A percentile compares a stretch with the other conserved stretches of the same genome.
Evolutionary conservation across 2,113 vertebrate genomes (phyloP).

Genomic region (Salvelinus fontinalis): DNA sequence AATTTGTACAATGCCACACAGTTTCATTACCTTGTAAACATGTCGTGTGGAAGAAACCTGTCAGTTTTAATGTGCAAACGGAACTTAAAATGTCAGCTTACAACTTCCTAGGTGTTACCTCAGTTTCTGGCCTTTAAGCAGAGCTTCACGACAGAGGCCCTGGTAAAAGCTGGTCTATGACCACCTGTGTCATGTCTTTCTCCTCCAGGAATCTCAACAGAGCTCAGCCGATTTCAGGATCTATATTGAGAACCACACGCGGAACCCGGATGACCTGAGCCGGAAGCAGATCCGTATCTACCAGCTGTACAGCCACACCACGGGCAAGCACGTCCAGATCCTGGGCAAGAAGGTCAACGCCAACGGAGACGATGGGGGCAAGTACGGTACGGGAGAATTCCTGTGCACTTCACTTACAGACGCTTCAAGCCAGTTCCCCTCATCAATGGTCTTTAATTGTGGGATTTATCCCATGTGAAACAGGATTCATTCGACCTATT

Average conservation of each 20-base stretch:
- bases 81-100: slow-evolving; percentile 40
- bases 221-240: slow-evolving; percentile 76
- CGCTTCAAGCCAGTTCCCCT: neutral
- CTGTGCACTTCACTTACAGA: slow-evolving; percentile 54
- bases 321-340: slow-evolving; percentile 80
- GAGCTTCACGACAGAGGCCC: slow-evolving; percentile 36
- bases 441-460: no score
- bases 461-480: no score
- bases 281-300: slow-evolving; percentile 80
- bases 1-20: slow-evolving; percentile 25
- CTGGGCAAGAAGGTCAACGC: slow-evolving; percentile 79
- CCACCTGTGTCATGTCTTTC: slow-evolving; percentile 43
- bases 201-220: slow-evolving; percentile 75
- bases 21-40: no score
- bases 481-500: no score
- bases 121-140: slow-evolving; percentile 34
- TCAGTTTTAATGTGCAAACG: slow-evolving; percentile 35
- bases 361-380: slow-evolving; percentile 83
- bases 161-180: slow-evolving; percentile 46
- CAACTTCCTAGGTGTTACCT: slow-evolving; percentile 45
- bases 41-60: no score
- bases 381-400: slow-evolving; percentile 79
- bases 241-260: slow-evolving; percentile 80
- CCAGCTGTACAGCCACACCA: slow-evolving; percentile 81
- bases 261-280: slow-evolving; percentile 77